Percentiles rank a stretch among this genome's conserved stretches.
Evolutionary conservation across 1,140 invertebrate species (phyloP).

Genomic region (Trichonephila clavipes): DNA sequence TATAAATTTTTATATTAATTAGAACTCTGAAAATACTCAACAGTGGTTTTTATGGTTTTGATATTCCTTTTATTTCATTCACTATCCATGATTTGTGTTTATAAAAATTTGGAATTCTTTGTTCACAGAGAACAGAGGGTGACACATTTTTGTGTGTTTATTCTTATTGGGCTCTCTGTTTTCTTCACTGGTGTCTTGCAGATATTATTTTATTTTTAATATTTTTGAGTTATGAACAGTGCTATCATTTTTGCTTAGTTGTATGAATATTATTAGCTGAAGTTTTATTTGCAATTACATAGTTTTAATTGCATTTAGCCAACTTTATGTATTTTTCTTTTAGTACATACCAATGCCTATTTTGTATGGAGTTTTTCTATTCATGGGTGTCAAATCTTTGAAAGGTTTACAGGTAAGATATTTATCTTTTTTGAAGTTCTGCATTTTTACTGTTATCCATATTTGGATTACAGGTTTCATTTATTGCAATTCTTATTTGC

Average conservation of each 20-base stretch:
- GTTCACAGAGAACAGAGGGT: constrained; percentile 80
- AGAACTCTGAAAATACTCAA: too few species aligned
- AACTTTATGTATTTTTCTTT: constrained; percentile 13
- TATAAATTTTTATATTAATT: too few species aligned
- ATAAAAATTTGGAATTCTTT: constrained; percentile 21
- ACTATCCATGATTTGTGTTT: background rate
- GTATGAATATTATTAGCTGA: background rate
- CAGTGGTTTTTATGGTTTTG: background rate
- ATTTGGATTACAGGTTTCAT: background rate
- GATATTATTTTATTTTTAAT: constrained; percentile 79
- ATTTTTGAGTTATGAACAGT: constrained; percentile 72
- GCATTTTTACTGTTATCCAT: background rate
- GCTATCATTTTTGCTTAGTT: background rate
- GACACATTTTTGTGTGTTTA: constrained; percentile 80
- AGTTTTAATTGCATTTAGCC: background rate
- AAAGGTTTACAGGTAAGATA: constrained; percentile 79
- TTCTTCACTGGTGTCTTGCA: constrained; percentile 80
- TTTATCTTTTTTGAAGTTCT: background rate
- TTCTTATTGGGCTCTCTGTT: constrained; percentile 80
- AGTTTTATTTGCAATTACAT: background rate
- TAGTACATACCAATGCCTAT: constrained; percentile 81
- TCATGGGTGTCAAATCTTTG: constrained; percentile 81
- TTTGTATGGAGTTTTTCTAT: constrained; percentile 81
- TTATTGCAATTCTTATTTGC: too few species aligned
- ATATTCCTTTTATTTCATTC: background rate